Evolutionary conservation across 2,113 vertebrate genomes (phyloP), one percentile per base, ranked within the genome.

Genomic region (Elephas maximus): DNA sequence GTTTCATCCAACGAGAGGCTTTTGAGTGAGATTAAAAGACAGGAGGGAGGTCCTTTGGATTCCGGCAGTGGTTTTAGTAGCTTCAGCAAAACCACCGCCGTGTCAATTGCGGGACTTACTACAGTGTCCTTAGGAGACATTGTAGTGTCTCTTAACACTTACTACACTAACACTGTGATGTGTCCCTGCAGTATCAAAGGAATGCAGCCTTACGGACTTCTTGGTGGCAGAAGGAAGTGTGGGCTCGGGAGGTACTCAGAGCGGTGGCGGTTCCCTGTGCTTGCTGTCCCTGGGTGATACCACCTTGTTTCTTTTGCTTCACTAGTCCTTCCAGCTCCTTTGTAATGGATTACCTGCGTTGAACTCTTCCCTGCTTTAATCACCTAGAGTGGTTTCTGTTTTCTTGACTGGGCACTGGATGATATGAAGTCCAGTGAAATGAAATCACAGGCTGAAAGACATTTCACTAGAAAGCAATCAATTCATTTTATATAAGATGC

Each of bases 361-460:
- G 21, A 88, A 88, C 67, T 63, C 5, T 21, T 73, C 62, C 20
- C 8, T 53, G 17, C 2, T 90, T 92, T 92, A 81, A 95, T 96
- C 80, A 90, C 14, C 18, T 92, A 67, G 81, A 95, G 57, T 90
- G 51, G 6, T 88, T 96, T 93, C 51, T 95, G 48, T 45, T 93
- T 89, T 96, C 63, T 91, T 92, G 65, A 88, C 33, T 87, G 71
- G 76, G 57, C 5, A 53, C 6, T 80, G 60, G 95, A 57, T 91
- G 88, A 92, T 41, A 83, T 26, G 41, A 48, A 88, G 28, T 62
- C 57, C 63, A 77, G 0, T 88, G 73, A 95, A 90, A 93, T 87
- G 63, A 93, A 96, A 88, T 96, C 60, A 93, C 60, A 85, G 60
- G 23, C 28, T 91, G 48, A 95, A 80, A 92, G 48, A 48, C 28